A percentile compares a stretch with the other conserved stretches of the same genome.
phyloP scores from a whole-genome alignment of 2,797 vertebrate species.

The Bothrops alternatus region DNA sequence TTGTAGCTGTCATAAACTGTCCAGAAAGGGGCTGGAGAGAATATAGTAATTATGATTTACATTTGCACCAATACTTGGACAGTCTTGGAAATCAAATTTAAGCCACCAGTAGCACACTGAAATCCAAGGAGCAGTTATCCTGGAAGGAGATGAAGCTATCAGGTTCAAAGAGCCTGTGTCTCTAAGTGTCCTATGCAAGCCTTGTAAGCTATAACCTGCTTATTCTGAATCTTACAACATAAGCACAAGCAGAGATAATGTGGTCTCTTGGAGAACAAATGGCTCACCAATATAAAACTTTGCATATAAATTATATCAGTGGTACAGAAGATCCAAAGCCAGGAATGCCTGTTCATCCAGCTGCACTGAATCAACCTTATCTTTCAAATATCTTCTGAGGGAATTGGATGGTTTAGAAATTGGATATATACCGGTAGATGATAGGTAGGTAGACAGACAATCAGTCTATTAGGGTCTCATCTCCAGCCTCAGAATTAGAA shows the following conservation, averaged over 20 bases:
- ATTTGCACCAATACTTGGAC: neutral
- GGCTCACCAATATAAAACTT: neutral
- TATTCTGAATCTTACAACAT: neutral
- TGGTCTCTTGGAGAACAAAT: neutral
- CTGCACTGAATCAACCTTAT: neutral
- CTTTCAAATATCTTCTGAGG: neutral
- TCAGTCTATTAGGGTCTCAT: too few relatives aligned
- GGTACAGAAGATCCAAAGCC: neutral
- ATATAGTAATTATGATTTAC: neutral
- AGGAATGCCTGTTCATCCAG: neutral
- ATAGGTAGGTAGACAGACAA: too few relatives aligned
- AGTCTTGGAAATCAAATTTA: neutral
- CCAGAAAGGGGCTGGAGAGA: neutral
- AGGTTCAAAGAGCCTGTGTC: neutral
- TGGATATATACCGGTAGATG: neutral
- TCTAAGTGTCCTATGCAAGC: neutral
- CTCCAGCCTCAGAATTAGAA: neutral
- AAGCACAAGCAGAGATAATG: neutral
- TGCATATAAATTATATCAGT: neutral
- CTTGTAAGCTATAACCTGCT: neutral
- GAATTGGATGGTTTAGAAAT: neutral
- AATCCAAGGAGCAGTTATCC: neutral
- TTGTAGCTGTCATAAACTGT: neutral
- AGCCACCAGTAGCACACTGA: neutral
- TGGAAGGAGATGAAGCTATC: neutral